These are phyloP conservation scores for Salticus scenicus DNA, from an alignment of 2,888 invertebrate species.

Conservation along the genomic window DNA sequence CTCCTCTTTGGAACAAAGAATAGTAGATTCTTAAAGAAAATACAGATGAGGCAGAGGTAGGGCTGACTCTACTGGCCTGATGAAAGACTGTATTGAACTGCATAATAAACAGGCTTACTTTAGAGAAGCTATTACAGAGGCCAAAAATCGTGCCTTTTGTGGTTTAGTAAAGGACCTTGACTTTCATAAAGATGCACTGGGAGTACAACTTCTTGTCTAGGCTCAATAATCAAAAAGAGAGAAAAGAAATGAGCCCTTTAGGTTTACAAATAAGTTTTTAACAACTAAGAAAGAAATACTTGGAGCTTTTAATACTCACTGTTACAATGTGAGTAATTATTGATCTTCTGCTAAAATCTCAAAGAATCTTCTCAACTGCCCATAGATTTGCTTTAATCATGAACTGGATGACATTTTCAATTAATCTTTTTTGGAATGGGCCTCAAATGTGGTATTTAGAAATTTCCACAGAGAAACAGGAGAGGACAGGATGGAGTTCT, in stretches of 20 bases:
- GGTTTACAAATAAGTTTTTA: not conserved
- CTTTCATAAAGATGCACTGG: not conserved
- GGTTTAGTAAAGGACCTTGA: not conserved
- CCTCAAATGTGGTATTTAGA: not conserved
- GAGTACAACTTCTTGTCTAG: not conserved
- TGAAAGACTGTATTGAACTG: no score
- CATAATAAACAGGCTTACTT: not conserved
- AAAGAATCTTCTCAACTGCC: not conserved
- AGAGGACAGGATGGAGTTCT: not conserved
- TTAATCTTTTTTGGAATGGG: not conserved
- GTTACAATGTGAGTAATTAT: not conserved
- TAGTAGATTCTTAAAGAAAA: no score
- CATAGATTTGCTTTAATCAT: not conserved
- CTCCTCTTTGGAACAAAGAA: no score
- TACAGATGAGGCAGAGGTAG: no score
- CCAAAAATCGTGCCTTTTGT: not conserved
- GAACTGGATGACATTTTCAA: constrained; percentile 3
- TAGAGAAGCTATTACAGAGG: not conserved
- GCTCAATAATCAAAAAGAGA: not conserved
- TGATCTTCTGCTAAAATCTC: not conserved
- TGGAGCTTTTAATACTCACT: not conserved
- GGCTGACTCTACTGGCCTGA: no score
- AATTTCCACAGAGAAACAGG: not conserved
- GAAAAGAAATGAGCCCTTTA: not conserved
- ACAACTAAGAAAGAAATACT: not conserved